Evolutionary conservation across 2,888 invertebrate species (phyloP), one percentile per base, ranked within the genome.

Genomic region (Noctua pronuba): DNA sequence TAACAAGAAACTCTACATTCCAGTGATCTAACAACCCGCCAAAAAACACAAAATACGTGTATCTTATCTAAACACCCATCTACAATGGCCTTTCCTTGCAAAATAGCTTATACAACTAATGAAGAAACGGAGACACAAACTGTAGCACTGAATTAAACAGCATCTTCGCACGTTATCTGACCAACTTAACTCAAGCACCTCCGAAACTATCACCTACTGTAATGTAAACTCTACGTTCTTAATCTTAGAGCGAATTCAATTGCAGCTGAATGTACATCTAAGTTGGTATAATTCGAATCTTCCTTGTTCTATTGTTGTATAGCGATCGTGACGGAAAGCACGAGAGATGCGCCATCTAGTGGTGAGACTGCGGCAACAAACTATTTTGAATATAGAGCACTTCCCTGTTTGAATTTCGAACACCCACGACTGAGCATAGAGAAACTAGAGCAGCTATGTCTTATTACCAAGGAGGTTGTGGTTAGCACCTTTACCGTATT

Each of bases 241-340:
- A 73, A 60, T 21, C 72, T 81, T 86, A 75, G 77, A 78, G 76
- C 49, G 60, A 49, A 58, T 74, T 84, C 80, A 77, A 81, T 74
- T 79, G 44, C 69, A 64, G 35, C 68, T 69, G 11, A 65, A 28
- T 71, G 75, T 79, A 41, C 55, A 69, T 65, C 68, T 68, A 84
- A 55, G 75, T 84, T 84, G 69, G 83, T 84, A 65, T 49, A 76
- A 77, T 79, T 55, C 52, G 73, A 73, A 85, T 85, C 90, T 94
- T 94, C 93, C 94, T 92, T 80, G 89, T 92, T 92, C 90, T 88
- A 91, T 93, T 94, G 94, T 92, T 91, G 89, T 86, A 92, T 89
- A 82, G 74, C 41, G 76, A 81, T 93, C 93, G 94, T 93, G 94
- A 94, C 90, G 86, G 74, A 81, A 84, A 86, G 86, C 93, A 94